Evolutionary conservation across 1,140 invertebrate genomes (phyloP).

Genomic region (Marisa cornuarietis): DNA sequence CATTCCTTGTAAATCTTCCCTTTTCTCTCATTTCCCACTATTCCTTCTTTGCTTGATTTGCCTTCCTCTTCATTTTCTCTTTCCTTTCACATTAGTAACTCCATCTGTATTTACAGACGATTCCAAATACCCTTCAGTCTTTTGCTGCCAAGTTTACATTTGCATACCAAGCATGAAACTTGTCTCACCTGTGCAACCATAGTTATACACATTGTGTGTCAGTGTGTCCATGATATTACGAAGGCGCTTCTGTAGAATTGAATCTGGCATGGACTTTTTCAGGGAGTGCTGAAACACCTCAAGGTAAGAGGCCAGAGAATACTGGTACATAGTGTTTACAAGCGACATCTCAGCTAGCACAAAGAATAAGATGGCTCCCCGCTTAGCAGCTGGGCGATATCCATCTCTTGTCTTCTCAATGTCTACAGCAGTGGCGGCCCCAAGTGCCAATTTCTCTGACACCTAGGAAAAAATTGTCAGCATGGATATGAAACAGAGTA

Average conservation of each 20-base stretch:
- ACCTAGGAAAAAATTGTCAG: slow-evolving; percentile 68
- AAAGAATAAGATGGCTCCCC: slow-evolving; percentile 89
- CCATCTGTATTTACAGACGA: too few relatives aligned
- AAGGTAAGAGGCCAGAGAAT: slow-evolving; percentile 75
- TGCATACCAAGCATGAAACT: too few relatives aligned
- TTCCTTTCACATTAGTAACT: too few relatives aligned
- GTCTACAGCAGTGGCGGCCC: slow-evolving; percentile 77
- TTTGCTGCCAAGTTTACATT: too few relatives aligned
- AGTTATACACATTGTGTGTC: slow-evolving; percentile 87
- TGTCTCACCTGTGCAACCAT: slow-evolving; percentile 80
- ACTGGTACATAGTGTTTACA: slow-evolving; percentile 91
- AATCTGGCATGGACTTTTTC: slow-evolving; percentile 80
- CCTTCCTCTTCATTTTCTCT: too few relatives aligned
- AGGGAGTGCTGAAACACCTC: slow-evolving; percentile 83
- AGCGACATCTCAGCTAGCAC: slow-evolving; percentile 85
- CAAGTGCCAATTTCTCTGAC: slow-evolving; percentile 76
- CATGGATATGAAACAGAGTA: not conserved
- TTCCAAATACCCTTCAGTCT: too few relatives aligned
- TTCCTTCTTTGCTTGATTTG: too few relatives aligned
- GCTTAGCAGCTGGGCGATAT: slow-evolving; percentile 82
- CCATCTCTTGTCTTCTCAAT: slow-evolving; percentile 84
- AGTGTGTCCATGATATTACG: slow-evolving; percentile 84
- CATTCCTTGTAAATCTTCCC: too few relatives aligned
- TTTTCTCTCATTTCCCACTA: too few relatives aligned
- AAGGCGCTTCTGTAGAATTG: slow-evolving; percentile 76